These are phyloP conservation scores for Ormyrus thymus DNA, from an alignment of 2,888 invertebrate genomes.

Conservation along the genomic window DNA sequence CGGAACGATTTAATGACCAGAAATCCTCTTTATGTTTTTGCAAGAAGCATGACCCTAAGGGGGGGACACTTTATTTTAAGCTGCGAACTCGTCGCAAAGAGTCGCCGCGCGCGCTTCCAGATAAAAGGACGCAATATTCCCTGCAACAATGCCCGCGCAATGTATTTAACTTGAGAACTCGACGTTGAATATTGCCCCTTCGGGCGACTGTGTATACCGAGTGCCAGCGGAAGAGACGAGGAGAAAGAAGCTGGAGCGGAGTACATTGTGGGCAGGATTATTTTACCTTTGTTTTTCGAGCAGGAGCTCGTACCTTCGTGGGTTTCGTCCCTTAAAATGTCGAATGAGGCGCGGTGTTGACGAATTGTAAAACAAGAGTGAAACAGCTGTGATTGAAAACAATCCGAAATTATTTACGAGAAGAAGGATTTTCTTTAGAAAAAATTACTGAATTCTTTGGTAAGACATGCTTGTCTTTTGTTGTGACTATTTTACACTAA, in stretches of 20 bases:
- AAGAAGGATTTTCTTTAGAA: no score
- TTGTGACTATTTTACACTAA: no score
- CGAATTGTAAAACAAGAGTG: no score
- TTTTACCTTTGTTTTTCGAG: slow-evolving; percentile 48
- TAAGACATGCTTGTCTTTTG: no score
- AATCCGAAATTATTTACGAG: no score
- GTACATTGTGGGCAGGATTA: slow-evolving; percentile 21
- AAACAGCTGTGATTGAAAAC: no score
- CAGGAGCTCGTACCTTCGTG: not conserved
- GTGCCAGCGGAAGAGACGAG: not conserved
- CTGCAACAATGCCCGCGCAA: slow-evolving; percentile 48
- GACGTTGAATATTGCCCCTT: slow-evolving; percentile 45
- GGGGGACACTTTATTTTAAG: slow-evolving; percentile 36
- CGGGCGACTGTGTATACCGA: slow-evolving; percentile 10
- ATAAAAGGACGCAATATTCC: slow-evolving; percentile 52
- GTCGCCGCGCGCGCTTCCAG: slow-evolving; percentile 27
- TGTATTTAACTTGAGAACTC: slow-evolving; percentile 53
- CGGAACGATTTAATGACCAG: slow-evolving; percentile 61
- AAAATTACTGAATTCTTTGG: no score
- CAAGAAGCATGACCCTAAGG: slow-evolving; percentile 71
- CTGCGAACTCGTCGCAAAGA: slow-evolving; percentile 11
- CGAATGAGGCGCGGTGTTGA: no score
- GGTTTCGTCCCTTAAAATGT: not conserved
- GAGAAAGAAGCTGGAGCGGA: not conserved
- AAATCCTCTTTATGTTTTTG: slow-evolving; percentile 74